Percentiles rank a stretch among this genome's conserved stretches.
Conservation (phyloP, 2,888 invertebrate genomes). For the Drosophila kambysellisi region DNA sequence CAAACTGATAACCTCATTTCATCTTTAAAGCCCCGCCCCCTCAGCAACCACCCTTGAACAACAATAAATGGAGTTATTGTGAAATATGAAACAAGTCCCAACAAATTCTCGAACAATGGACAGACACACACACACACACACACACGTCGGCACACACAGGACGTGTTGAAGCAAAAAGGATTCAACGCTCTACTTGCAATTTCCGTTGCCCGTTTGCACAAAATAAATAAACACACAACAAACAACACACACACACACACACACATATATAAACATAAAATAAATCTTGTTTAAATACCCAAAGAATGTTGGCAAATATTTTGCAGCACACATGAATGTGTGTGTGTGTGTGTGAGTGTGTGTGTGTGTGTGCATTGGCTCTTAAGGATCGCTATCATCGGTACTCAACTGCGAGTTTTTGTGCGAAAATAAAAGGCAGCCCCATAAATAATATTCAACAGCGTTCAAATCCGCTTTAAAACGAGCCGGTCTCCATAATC, state of each 20-base stretch:
- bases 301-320: constrained; percentile 80
- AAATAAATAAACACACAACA: constrained; percentile 56
- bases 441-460: constrained; percentile 76
- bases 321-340: constrained; percentile 32
- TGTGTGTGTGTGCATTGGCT: constrained; percentile 31
- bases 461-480: constrained; percentile 79
- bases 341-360: constrained; percentile 10
- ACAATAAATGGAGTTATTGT: constrained; percentile 78
- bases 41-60: constrained; percentile 20
- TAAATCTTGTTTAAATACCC: constrained; percentile 80
- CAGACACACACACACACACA: constrained; percentile 32
- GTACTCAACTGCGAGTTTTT: constrained; percentile 27
- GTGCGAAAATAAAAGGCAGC: constrained; percentile 63
- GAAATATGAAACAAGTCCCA: constrained; percentile 79
- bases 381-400: constrained; percentile 66
- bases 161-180: constrained; percentile 81
- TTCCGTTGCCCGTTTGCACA: constrained; percentile 73
- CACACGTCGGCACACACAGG: constrained; percentile 12
- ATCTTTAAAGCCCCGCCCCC: constrained; percentile 66
- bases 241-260: background rate
- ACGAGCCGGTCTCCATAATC: constrained; percentile 56
- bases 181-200: constrained; percentile 81
- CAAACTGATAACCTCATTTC: constrained; percentile 73
- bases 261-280: constrained; percentile 46
- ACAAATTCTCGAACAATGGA: constrained; percentile 78